Base-by-base conservation (phyloP, 2,797 vertebrate genomes). In the Dromococcyx pavoninus region DNA sequence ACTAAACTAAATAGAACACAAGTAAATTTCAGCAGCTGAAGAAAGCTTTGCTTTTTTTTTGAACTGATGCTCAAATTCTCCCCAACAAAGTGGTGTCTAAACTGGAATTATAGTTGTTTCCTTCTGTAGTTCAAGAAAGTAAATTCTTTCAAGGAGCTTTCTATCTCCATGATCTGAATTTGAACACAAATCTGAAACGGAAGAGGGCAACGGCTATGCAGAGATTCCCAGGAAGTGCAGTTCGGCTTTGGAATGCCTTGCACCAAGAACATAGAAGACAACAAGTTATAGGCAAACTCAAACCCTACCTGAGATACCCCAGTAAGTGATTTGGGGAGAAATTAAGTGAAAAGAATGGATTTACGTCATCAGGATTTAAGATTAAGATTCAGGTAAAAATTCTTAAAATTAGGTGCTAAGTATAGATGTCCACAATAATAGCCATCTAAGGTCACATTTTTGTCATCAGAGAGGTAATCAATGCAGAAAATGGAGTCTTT, bases 271-370 rank as follows among this genome's bases (percentile, higher is more conserved):
- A 56, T 17, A 43, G 39, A 78, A 70, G 13, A 69, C 25, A 44
- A 15, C 0, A 2, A 69, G 16, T 35, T 46, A 61, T 11, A 8
- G 10, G 5, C 28, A 66, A 70, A 32, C 10, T 88, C 15, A 69
- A 0, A 2, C 2, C 13, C 39, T 53, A 11, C 10, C 11, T 28
- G 17, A 74, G 39, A 41, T n/a, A 70, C 2, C 1, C 22, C 19
- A 69, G 1, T 58, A 37, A 35, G 16, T 70, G 13, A 56, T 62
- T 35, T 62, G 39, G 17, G 9, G 28, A 64, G 32, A 79, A 62
- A 64, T 41, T 44, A 70, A 74, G 22, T 30, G 17, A 73, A 41
- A 82, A 66, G 23, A 77, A 56, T 13, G 9, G 41, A 57, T 44
- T 61, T 56, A 37, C 17, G 17, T 44, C 9, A 33, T 32, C 16